Evolutionary conservation across 2,113 vertebrate species (phyloP), one percentile per base, ranked within the genome.

Genomic region (Percina caprodes): DNA sequence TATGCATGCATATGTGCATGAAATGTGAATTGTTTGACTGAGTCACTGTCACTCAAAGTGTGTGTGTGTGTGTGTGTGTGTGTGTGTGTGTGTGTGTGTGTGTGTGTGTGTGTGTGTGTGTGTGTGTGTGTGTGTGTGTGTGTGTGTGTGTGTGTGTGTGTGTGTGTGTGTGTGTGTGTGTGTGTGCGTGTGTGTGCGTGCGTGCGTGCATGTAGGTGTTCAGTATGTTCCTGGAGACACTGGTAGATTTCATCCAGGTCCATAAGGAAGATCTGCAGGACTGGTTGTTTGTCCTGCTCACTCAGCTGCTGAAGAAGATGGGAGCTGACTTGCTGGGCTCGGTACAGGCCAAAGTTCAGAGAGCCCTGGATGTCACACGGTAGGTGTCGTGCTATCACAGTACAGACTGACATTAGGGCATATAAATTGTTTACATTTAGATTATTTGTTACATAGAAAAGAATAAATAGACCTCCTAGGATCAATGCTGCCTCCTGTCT

Each of bases 141-240:
- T 82, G 55, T 19, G 21, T 83, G 46, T 69, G 56, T 74, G 6
- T 82, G 55, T 19, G 21, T 83, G 46, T 69, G 56, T 75, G 6
- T 82, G 55, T 66, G n/a, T 49, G 24, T 21, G 19, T 81, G 54
- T 60, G 51, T 75, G 11, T 70, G 56, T 68, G 35, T n/a, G n/a
- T n/a, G n/a, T n/a, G n/a, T n/a, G n/a, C n/a, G n/a, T n/a, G n/a
- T n/a, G n/a, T n/a, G n/a, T n/a, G n/a, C n/a, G n/a, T n/a, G n/a
- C n/a, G n/a, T 67, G 6, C 79, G n/a, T 85, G 66, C 74, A 63
- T 85, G 14, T 90, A 99, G 98, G 97, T 99, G 39, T 99, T 99
- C 95, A 99, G 98, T 90, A 99, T 99, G 97, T 99, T 99, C 95
- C 93, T 99, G 95, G 98, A 99, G 93, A 99, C 98, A 0, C 94